Conservation (phyloP, 2,113 vertebrate genomes). For the Amazona guildingii region DNA sequence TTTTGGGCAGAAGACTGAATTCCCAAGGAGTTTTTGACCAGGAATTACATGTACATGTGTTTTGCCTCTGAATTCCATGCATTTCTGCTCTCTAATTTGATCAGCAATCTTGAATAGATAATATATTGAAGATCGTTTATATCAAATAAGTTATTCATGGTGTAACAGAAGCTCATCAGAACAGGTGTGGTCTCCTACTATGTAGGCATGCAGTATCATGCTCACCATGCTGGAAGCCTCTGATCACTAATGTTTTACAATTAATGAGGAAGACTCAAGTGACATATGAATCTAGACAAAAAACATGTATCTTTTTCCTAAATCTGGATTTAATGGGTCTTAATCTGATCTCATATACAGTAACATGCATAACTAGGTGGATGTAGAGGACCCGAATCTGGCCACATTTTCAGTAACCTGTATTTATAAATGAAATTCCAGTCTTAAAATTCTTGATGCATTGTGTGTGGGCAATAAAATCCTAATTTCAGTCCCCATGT, state of each 20-base stretch:
- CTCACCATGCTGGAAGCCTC: not conserved
- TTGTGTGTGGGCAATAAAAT: not conserved
- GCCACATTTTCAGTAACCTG: not conserved
- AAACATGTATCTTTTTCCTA: not conserved
- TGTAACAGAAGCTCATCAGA: not conserved
- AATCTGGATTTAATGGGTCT: not conserved
- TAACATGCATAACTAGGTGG: not conserved
- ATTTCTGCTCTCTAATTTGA: not conserved
- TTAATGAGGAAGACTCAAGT: not conserved
- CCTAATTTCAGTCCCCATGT: not conserved
- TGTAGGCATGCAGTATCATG: not conserved
- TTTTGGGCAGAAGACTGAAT: not conserved
- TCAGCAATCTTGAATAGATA: not conserved
- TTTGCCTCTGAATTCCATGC: not conserved
- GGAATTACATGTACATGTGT: not conserved
- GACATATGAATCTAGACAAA: not conserved
- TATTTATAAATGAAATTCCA: not conserved
- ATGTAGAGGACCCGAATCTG: not conserved
- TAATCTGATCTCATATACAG: not conserved
- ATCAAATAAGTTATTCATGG: slow-evolving; percentile 7
- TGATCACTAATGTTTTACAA: not conserved
- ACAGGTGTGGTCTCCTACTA: not conserved
- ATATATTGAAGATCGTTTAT: not conserved
- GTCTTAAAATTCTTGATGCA: not conserved
- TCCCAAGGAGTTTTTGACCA: not conserved